phyloP scores from a whole-genome alignment of 2,797 vertebrate species.

The Silurus aristotelis region DNA sequence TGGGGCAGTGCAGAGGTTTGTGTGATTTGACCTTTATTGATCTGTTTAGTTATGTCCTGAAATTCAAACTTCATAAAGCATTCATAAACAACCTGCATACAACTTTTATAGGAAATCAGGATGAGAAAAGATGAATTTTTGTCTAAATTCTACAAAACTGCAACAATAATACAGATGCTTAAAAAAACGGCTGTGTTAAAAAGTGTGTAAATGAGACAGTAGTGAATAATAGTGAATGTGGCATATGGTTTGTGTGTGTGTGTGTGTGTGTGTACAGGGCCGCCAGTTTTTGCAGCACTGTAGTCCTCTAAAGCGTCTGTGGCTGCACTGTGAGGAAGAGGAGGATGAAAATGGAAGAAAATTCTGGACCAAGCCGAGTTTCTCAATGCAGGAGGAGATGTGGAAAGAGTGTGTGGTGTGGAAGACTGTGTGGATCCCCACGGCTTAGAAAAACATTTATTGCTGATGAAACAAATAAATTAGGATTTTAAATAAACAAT shows the following conservation, averaged over 20 bases:
- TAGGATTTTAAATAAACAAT: no score
- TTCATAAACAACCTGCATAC: neutral
- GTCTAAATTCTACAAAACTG: neutral
- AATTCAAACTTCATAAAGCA: neutral
- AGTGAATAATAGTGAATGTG: neutral
- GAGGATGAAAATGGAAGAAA: constrained; percentile 22
- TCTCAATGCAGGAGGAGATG: constrained; percentile 69
- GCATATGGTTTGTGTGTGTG: neutral
- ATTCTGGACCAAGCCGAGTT: constrained; percentile 62
- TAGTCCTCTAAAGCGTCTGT: constrained; percentile 71
- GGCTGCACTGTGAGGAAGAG: constrained; percentile 61
- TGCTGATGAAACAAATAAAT: no score
- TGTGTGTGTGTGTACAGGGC: constrained; percentile 61
- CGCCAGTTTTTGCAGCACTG: constrained; percentile 75
- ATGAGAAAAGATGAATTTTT: neutral
- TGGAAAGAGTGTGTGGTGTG: constrained; percentile 76
- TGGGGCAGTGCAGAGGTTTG: constrained; percentile 83
- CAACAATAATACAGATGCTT: neutral
- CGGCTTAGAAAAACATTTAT: constrained; percentile 60
- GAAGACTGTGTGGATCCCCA: constrained; percentile 81
- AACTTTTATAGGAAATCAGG: neutral
- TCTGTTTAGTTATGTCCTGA: neutral
- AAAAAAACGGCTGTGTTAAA: neutral
- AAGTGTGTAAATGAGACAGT: neutral
- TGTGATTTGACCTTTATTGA: neutral